These are phyloP conservation scores for Xiphophorus maculatus DNA, from an alignment of 2,113 vertebrate genomes.

Conservation along the genomic window DNA sequence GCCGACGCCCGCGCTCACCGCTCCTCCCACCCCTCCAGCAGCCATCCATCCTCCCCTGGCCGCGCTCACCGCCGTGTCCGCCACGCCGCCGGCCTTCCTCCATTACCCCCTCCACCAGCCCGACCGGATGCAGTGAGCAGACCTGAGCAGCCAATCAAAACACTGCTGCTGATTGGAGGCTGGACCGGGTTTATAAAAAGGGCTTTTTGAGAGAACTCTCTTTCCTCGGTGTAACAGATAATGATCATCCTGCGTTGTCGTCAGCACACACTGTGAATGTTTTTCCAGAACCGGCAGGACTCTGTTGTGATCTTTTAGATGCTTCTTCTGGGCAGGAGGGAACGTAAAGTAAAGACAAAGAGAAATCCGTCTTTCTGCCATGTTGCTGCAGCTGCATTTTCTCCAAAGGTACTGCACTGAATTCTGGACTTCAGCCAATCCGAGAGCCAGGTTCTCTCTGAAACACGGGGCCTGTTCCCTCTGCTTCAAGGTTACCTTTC, in stretches of 20 bases:
- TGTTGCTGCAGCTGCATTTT: slow-evolving; percentile 56
- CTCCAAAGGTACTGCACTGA: slow-evolving; percentile 39
- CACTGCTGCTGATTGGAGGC: slow-evolving; percentile 57
- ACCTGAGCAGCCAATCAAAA: slow-evolving; percentile 21
- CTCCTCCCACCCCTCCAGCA: slow-evolving; percentile 64
- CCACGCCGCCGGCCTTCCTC: slow-evolving; percentile 83
- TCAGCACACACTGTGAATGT: slow-evolving; percentile 64
- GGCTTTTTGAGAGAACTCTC: slow-evolving; percentile 67
- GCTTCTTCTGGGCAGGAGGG: slow-evolving; percentile 14
- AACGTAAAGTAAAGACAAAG: not conserved
- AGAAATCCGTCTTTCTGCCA: slow-evolving; percentile 39
- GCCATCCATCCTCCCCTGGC: slow-evolving; percentile 73
- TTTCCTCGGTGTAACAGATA: slow-evolving; percentile 51
- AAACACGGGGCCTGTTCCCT: slow-evolving; percentile 48
- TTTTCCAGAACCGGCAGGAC: slow-evolving; percentile 31
- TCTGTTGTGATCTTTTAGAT: slow-evolving; percentile 16
- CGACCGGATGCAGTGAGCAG: slow-evolving; percentile 87
- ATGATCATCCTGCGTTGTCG: slow-evolving; percentile 24
- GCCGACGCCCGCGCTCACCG: slow-evolving; percentile 72
- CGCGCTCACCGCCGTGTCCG: slow-evolving; percentile 76
- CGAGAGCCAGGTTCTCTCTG: slow-evolving; percentile 37
- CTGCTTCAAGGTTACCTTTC: slow-evolving; percentile 59
- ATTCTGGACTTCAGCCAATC: slow-evolving; percentile 46
- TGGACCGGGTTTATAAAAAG: slow-evolving; percentile 65
- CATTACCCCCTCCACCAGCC: slow-evolving; percentile 91